Conservation (phyloP, 2,888 invertebrate species). For the Stratiomys singularior region DNA sequence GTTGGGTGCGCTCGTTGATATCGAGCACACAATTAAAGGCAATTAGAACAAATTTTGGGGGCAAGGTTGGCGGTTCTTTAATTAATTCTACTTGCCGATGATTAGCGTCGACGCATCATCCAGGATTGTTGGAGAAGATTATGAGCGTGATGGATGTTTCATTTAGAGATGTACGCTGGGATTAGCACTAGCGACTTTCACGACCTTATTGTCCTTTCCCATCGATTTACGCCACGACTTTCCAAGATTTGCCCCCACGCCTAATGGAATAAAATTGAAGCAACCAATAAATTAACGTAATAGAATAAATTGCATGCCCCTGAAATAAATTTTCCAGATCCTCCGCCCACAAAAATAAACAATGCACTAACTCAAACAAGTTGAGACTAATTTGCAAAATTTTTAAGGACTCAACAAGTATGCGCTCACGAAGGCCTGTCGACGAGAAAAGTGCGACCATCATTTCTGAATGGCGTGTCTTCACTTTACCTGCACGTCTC, state of each 20-base stretch:
- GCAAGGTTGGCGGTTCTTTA: slow-evolving; percentile 32
- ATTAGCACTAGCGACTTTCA: not conserved
- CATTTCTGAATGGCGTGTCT: slow-evolving; percentile 5
- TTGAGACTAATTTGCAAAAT: slow-evolving; percentile 47
- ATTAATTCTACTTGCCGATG: slow-evolving; percentile 38
- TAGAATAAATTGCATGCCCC: too few relatives aligned
- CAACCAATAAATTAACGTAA: too few relatives aligned
- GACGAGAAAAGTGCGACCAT: not conserved
- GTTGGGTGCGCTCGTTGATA: slow-evolving; percentile 38
- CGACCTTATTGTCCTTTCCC: too few relatives aligned
- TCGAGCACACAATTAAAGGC: slow-evolving; percentile 44
- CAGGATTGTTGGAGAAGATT: not conserved
- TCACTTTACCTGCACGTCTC: not conserved
- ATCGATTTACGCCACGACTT: too few relatives aligned
- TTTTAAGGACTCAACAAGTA: slow-evolving; percentile 47
- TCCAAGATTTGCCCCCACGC: too few relatives aligned
- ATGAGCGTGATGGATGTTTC: slow-evolving; percentile 7
- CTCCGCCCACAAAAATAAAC: not conserved
- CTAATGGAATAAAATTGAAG: too few relatives aligned
- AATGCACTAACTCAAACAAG: not conserved
- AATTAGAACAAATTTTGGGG: slow-evolving; percentile 44
- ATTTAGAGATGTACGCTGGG: not conserved
- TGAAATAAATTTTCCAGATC: not conserved
- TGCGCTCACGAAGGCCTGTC: not conserved
- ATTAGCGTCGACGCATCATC: slow-evolving; percentile 3